Evolutionary conservation across 2,888 invertebrate genomes (phyloP).

Genomic region (Lasioglossum leucozonium): DNA sequence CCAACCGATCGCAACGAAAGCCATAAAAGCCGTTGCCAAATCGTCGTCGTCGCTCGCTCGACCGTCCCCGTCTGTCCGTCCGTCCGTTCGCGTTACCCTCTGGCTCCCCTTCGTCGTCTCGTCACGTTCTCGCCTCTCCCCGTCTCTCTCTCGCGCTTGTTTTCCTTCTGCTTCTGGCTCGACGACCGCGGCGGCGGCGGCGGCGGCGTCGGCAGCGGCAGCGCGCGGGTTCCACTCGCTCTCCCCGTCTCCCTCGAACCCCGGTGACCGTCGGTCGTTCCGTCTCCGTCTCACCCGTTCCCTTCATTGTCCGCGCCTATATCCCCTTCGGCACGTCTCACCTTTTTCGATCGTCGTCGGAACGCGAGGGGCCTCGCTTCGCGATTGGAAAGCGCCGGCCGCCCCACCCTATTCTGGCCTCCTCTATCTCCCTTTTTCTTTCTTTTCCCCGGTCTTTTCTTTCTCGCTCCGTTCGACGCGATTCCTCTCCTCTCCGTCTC

Average conservation of each 20-base stretch:
- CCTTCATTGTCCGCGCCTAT: slow-evolving; percentile 78
- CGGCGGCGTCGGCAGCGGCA: slow-evolving; percentile 50
- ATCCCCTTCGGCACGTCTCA: slow-evolving; percentile 79
- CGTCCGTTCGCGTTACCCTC: slow-evolving; percentile 58
- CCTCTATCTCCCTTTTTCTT: slow-evolving; percentile 22
- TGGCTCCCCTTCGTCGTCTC: slow-evolving; percentile 63
- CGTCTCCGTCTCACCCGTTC: slow-evolving; percentile 61
- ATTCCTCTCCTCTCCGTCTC: too few relatives aligned
- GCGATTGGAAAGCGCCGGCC: slow-evolving; percentile 72
- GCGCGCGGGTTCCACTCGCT: slow-evolving; percentile 28
- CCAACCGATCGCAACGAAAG: slow-evolving; percentile 73
- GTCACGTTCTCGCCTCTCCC: slow-evolving; percentile 67
- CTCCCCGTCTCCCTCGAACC: slow-evolving; percentile 46
- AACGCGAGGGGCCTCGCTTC: slow-evolving; percentile 66
- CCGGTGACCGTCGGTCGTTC: slow-evolving; percentile 40
- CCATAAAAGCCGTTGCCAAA: slow-evolving; percentile 80
- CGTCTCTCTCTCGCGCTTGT: slow-evolving; percentile 38
- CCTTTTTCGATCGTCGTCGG: slow-evolving; percentile 78
- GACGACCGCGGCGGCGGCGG: slow-evolving; percentile 39
- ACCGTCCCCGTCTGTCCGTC: slow-evolving; percentile 43
- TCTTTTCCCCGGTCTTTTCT: background rate
- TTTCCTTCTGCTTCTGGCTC: slow-evolving; percentile 53
- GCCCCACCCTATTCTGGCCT: slow-evolving; percentile 64
- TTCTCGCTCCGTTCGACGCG: background rate
- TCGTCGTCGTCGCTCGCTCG: slow-evolving; percentile 72